A percentile compares a stretch with the other conserved stretches of the same genome.
phyloP scores from a whole-genome alignment of 2,797 vertebrate genomes.

The Enteromius trimaculatus region DNA sequence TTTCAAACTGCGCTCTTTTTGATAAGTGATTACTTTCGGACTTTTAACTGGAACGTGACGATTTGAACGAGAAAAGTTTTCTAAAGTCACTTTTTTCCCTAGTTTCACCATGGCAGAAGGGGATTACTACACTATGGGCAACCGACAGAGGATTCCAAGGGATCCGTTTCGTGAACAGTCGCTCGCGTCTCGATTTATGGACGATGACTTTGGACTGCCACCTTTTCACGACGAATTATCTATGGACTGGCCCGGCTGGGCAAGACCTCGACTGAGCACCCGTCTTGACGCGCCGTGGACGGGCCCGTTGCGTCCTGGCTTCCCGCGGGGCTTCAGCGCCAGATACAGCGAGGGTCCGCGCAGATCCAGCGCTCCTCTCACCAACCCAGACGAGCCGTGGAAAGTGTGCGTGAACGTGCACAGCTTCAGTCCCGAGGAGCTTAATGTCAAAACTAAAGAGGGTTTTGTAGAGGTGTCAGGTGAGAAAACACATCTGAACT shows the following conservation, averaged over 20 bases:
- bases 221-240: slow-evolving; percentile 90
- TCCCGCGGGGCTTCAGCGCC: slow-evolving; percentile 78
- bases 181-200: slow-evolving; percentile 88
- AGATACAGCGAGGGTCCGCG: slow-evolving; percentile 83
- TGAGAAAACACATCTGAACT: slow-evolving; percentile 72
- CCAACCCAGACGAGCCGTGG: slow-evolving; percentile 89
- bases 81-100: not conserved
- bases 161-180: slow-evolving; percentile 91
- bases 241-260: slow-evolving; percentile 94
- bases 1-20: not conserved
- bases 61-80: not conserved
- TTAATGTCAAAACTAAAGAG: slow-evolving; percentile 92
- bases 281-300: slow-evolving; percentile 85
- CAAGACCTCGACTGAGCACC: slow-evolving; percentile 83
- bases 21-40: not conserved
- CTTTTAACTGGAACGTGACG: not conserved
- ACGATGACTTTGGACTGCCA: slow-evolving; percentile 92
- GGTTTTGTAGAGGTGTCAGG: slow-evolving; percentile 97
- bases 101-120: slow-evolving; percentile 78
- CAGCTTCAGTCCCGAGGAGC: slow-evolving; percentile 93
- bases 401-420: slow-evolving; percentile 98
- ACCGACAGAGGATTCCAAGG: slow-evolving; percentile 82
- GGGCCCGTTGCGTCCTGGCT: slow-evolving; percentile 80
- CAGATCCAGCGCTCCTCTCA: slow-evolving; percentile 71
- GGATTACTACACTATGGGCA: slow-evolving; percentile 82